Evolutionary conservation across 2,113 vertebrate species (phyloP), one percentile per base, ranked within the genome.

Genomic region (Felis chaus): DNA sequence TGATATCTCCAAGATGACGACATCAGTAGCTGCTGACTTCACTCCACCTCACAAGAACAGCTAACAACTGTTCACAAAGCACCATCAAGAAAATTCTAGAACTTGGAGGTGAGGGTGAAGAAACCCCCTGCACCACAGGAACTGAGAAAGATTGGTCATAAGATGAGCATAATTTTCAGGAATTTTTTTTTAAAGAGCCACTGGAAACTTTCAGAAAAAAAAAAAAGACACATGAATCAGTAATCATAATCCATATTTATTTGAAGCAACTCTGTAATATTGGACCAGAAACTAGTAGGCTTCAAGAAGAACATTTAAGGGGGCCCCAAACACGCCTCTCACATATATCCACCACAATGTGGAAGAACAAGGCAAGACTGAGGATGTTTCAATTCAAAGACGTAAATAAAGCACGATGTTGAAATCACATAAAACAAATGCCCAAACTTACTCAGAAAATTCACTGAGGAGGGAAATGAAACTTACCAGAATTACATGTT

Each of bases 291-390:
- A 80, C 8, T 39, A 31, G 3, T 27, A 25, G 4, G 6, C 16
- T 55, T 87, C 11, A 10, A n/a, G 23, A 69, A 14, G 7, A 25
- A 21, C 3, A 41, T 31, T 14, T 7, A 21, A 57, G 12, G 14
- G 11, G 36, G 27, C 61, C 61, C 23, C 78, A 83, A 65, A 12
- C 4, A 25, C 16, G 23, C 18, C 6, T 27, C 7, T 53, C 3
- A 12, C 2, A 27, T 11, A 2, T 9, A 4, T 36, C 4, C 23
- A 16, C 39, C 4, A 53, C 65, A 68, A 25, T 2, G 9, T 16
- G 4, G 27, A 27, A n/a, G 9, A 23, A 14, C 0, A 16, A n/a
- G 21, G 31, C 4, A 36, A 48, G 19, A 36, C 0, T 19, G 53
- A 83, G 41, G 36, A 63, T 8, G 29, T 13, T 3, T 94, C 19